These are phyloP conservation scores for Cheumatopsyche charites DNA, from an alignment of 1,140 invertebrate genomes.

Conservation along the genomic window DNA sequence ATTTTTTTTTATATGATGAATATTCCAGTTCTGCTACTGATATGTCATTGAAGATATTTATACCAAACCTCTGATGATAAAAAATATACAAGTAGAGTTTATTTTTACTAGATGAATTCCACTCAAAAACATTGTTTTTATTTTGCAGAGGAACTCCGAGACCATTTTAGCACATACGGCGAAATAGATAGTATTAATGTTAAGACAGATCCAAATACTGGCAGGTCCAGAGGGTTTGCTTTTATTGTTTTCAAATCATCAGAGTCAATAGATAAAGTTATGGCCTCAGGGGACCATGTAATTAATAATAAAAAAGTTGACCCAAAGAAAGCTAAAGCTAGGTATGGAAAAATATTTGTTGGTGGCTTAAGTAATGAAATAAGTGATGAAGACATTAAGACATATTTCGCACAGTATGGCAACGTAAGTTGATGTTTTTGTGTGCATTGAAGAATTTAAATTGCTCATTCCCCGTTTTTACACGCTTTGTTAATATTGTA, in stretches of 20 bases:
- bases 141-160: conserved; percentile 87
- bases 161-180: conserved; percentile 88
- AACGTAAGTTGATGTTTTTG: conserved; percentile 71
- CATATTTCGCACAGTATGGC: conserved; percentile 89
- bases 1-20: conserved; percentile 55
- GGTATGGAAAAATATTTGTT: conserved; percentile 94
- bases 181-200: conserved; percentile 94
- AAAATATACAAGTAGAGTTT: conserved; percentile 1
- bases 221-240: conserved; percentile 89
- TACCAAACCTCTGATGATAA: conserved; percentile 53
- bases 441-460: neutral
- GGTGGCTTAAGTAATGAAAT: conserved; percentile 89
- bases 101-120: conserved; percentile 1
- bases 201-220: conserved; percentile 90
- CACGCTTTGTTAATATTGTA: conserved; percentile 56
- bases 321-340: conserved; percentile 92
- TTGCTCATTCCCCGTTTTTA: conserved; percentile 13
- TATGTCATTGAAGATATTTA: conserved; percentile 57
- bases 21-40: conserved; percentile 64
- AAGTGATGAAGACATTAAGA: conserved; percentile 90
- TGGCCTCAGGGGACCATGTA: conserved; percentile 82
- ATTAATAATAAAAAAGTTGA: conserved; percentile 95
- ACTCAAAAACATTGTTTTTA: conserved; percentile 53
- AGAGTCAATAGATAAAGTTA: conserved; percentile 89
- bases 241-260: conserved; percentile 93